Percentiles rank a stretch among this genome's conserved stretches.
phyloP scores from a whole-genome alignment of 2,797 vertebrate species.

The Morelia viridis region DNA sequence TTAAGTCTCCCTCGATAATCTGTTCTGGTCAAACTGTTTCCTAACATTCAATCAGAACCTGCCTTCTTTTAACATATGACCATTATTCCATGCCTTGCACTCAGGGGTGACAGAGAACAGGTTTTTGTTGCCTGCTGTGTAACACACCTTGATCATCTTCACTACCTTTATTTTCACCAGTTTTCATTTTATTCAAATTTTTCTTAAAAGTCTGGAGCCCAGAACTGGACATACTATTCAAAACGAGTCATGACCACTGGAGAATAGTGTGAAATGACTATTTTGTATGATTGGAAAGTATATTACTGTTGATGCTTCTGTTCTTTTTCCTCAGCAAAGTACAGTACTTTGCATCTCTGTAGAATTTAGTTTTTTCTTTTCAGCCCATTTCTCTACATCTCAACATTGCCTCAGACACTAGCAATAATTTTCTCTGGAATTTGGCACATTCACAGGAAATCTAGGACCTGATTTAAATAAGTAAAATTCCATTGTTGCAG shows the following conservation, averaged over 20 bases:
- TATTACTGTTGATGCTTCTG: neutral
- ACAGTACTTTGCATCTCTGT: neutral
- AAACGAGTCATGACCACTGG: neutral
- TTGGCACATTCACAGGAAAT: neutral
- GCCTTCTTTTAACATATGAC: neutral
- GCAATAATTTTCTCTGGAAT: neutral
- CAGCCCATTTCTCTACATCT: neutral
- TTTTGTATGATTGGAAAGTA: neutral
- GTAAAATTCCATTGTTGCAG: neutral
- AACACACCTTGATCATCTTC: neutral
- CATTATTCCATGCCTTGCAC: neutral
- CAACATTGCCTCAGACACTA: neutral
- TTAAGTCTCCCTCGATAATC: neutral
- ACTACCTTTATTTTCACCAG: neutral
- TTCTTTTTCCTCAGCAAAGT: neutral
- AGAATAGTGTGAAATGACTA: neutral
- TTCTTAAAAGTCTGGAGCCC: neutral
- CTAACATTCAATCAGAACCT: neutral
- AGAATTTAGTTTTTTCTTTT: neutral
- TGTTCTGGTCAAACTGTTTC: neutral
- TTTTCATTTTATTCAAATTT: neutral
- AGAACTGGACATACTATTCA: neutral
- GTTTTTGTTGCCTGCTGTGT: neutral
- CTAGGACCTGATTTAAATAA: neutral
- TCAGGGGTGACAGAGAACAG: neutral